Percentiles rank a stretch among this genome's conserved stretches.
These are phyloP conservation scores for Glyphotaelius pellucidus DNA, from an alignment of 2,888 invertebrate genomes.

Conservation along the genomic window DNA sequence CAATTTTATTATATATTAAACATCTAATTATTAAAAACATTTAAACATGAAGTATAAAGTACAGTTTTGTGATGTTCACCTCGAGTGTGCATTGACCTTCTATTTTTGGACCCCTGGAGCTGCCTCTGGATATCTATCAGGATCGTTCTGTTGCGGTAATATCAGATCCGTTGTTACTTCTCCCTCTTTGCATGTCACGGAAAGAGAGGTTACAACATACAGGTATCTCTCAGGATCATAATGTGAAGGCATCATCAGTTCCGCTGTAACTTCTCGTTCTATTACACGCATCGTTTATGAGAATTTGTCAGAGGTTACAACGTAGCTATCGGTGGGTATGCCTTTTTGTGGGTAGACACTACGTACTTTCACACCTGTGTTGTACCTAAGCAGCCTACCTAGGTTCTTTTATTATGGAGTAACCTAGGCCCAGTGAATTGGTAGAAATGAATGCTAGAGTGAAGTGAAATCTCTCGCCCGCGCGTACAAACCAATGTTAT, in stretches of 20 bases:
- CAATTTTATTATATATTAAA: no score
- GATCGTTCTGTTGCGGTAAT: no score
- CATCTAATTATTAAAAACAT: no score
- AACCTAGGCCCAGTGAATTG: background rate
- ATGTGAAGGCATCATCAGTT: background rate
- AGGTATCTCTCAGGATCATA: background rate
- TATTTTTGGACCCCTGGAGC: no score
- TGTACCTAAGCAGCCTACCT: background rate
- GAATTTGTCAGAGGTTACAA: background rate
- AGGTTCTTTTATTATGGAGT: background rate
- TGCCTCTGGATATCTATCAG: no score
- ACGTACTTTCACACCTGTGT: background rate
- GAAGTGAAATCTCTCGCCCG: background rate
- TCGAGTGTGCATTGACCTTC: no score
- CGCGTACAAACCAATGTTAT: background rate
- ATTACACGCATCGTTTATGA: background rate
- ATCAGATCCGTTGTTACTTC: background rate
- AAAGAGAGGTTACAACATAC: background rate
- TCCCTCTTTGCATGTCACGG: background rate
- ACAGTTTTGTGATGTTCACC: no score
- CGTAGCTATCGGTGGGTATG: background rate
- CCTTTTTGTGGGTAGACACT: background rate
- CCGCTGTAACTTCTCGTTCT: background rate
- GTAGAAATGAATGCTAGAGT: background rate
- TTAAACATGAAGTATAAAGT: no score